Evolutionary conservation across 2,113 vertebrate species (phyloP).

Genomic region (Podarcis raffonei): DNA sequence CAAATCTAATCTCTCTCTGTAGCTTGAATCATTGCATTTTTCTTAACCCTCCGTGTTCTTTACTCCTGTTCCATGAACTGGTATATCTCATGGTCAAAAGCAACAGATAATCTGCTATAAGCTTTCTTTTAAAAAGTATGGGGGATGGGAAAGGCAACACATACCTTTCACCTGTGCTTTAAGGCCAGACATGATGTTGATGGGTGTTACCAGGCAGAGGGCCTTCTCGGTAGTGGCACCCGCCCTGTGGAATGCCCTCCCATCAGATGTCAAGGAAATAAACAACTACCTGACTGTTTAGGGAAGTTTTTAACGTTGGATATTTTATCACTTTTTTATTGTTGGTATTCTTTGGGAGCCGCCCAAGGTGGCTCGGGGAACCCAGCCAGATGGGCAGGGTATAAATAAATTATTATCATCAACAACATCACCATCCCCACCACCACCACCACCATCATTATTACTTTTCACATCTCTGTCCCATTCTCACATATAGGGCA

Average conservation of each 20-base stretch:
- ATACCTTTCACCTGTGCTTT: not conserved
- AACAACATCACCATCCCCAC: too few species aligned
- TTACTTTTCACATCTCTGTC: not conserved
- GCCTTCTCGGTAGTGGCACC: too few species aligned
- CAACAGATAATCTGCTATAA: not conserved
- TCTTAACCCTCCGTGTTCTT: not conserved
- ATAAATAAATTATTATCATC: too few species aligned
- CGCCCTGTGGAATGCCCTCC: too few species aligned
- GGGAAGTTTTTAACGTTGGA: too few species aligned
- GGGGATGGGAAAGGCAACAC: not conserved
- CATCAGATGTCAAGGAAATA: too few species aligned
- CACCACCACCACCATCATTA: too few species aligned
- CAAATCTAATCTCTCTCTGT: slow-evolving; percentile 27
- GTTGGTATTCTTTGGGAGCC: too few species aligned
- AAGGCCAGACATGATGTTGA: not conserved
- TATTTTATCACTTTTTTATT: too few species aligned
- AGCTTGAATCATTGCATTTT: slow-evolving; percentile 21
- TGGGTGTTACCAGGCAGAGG: not conserved
- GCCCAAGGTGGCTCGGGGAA: too few species aligned
- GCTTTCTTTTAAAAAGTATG: not conserved
- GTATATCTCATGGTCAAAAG: not conserved
- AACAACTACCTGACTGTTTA: too few species aligned
- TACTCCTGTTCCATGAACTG: slow-evolving; percentile 11
- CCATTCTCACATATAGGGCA: not conserved
- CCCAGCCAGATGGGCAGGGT: too few species aligned